Evolutionary conservation across 2,888 invertebrate genomes (phyloP), one percentile per base, ranked within the genome.

Genomic region (Ceramica pisi): DNA sequence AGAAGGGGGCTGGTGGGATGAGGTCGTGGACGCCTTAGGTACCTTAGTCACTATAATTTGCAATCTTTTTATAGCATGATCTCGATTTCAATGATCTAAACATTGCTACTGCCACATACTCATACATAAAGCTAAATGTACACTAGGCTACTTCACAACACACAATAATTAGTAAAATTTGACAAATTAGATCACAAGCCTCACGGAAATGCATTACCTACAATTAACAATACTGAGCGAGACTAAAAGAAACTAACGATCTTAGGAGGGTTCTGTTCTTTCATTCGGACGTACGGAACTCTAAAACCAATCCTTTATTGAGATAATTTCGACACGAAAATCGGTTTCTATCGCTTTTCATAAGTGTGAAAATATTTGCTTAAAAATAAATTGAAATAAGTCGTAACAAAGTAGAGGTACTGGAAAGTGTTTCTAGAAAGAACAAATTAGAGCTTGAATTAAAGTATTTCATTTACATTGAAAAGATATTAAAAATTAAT

Each of bases 371-470:
- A 64, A 9, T 6, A 19, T 19, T 31, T 21, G 19, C 38, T 67
- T 67, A 67, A 1, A 35, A 31, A 63, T 86, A 97, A 97, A 87
- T 93, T 97, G 97, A 95, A 97, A 97, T 97, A 97, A 97, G 97
- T 97, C 97, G 97, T 97, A 97, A 97, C 97, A 97, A 96, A 97
- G 97, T 97, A 97, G 97, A 95, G 93, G 95, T 97, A 97, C 97
- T 96, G 97, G 97, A 97, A 97, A 96, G 97, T 97, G 97, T 96
- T 94, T 96, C 97, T 97, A 96, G 97, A 96, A 95, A 95, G 94
- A 90, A 88, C 96, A 96, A 96, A 96, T 96, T 97, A 96, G 94
- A 97, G 96, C 96, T 97, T 97, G 94, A 96, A 96, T 16, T 81
- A 90, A 97, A 97, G 96, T 91, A 93, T 96, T 97, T 97, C 96